Conservation (phyloP, 1,140 invertebrate species). For the Brachionus angularis region DNA sequence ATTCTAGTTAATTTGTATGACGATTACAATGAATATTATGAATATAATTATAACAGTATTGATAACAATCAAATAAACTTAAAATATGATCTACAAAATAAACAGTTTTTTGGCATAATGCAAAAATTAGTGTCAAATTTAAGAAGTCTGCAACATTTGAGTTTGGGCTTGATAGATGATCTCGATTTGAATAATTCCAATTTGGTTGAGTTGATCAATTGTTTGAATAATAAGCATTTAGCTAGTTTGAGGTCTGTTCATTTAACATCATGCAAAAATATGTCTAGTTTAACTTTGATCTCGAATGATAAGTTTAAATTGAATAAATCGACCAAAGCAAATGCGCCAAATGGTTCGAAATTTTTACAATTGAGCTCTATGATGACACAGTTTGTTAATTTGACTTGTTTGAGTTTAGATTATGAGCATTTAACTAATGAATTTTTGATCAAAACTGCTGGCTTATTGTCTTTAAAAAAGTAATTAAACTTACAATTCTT, state of each 20-base stretch:
- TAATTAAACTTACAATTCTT: background rate
- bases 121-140: too few species aligned
- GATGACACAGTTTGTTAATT: background rate
- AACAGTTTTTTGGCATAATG: too few species aligned
- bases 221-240: background rate
- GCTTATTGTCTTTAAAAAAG: conserved; percentile 5
- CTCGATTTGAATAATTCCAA: background rate
- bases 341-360: too few species aligned
- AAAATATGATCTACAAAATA: too few species aligned
- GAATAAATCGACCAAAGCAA: too few species aligned
- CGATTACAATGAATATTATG: background rate
- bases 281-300: conserved; percentile 4
- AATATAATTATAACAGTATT: background rate
- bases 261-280: conserved; percentile 7
- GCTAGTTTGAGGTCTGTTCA: background rate
- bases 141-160: background rate
- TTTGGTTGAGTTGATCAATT: background rate
- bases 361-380: too few species aligned
- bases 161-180: conserved; percentile 18
- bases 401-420: conserved; percentile 37
- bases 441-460: background rate
- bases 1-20: background rate
- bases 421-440: conserved; percentile 32
- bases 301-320: background rate
- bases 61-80: too few species aligned